Evolutionary conservation across 1,140 invertebrate genomes (phyloP), one percentile per base, ranked within the genome.

Genomic region (Achroia grisella): DNA sequence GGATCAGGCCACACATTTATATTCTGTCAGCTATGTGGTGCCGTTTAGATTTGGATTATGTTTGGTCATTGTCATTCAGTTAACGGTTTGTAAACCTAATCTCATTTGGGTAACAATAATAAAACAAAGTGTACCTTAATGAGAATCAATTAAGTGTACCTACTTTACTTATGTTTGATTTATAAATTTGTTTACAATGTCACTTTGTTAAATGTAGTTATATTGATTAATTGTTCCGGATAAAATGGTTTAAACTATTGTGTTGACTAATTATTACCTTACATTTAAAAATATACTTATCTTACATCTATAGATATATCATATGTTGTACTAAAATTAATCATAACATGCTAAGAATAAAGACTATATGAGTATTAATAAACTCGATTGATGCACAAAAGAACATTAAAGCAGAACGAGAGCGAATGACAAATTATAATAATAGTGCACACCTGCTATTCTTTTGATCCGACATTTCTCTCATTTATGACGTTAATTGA

Each of bases 21-120:
- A 84, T 84, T 84, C 80, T 57, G 74, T 69, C 74, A 70, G 70
- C 60, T 67, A 60, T 58, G 60, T 66, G 63, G 59, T 68, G 68
- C 68, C 80, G 78, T 80, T 84, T 84, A 82, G 72, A 84, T 82
- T 80, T 84, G 76, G 80, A 84, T 84, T 82, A 84, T 75, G 68
- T 69, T 68, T 60, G 64, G 63, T 78, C 68, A 84, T 84, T 84
- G 71, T 79, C 65, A 84, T 84, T 75, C 80, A 70, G 52, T 45
- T 59, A 62, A 71, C 68, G 61, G 60, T 52, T 52, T 44, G 42
- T 55, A 63, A 70, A 65, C 58, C 70, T 74, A 71, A 62, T 68
- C 71, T 77, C 73, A 81, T 74, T 80, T 76, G 66, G 64, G 62
- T 69, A 71, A 70, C 72, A 58, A 78, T 75, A 74, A 71, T 70